These are phyloP conservation scores for Hesperophylax magnus DNA, from an alignment of 1,140 invertebrate genomes.

Conservation along the genomic window DNA sequence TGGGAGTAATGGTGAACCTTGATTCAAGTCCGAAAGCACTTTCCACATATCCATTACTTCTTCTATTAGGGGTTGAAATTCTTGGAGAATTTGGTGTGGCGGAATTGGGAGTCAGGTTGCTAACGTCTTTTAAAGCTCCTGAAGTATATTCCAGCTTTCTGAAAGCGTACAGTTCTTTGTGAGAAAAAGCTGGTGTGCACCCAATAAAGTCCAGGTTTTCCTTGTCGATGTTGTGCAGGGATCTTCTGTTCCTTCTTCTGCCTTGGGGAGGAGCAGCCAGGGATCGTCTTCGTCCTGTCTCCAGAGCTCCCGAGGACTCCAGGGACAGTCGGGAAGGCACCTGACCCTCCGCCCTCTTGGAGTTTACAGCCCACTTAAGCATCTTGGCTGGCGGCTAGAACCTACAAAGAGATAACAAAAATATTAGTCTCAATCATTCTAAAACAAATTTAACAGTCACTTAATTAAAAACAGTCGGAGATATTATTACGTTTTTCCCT, in stretches of 20 bases:
- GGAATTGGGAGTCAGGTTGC: slow-evolving; percentile 53
- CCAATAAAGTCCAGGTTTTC: slow-evolving; percentile 48
- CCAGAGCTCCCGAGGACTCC: slow-evolving; percentile 41
- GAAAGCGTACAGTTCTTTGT: slow-evolving; percentile 44
- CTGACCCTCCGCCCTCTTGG: slow-evolving; percentile 49
- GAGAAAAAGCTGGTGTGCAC: slow-evolving; percentile 44
- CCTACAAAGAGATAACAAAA: slow-evolving; percentile 16
- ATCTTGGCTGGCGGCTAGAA: slow-evolving; percentile 35
- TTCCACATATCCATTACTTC: slow-evolving; percentile 7
- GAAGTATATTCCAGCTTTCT: slow-evolving; percentile 50
- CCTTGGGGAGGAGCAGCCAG: slow-evolving; percentile 36
- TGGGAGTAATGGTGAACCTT: slow-evolving; percentile 35
- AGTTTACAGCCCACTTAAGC: slow-evolving; percentile 55
- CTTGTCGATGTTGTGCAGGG: slow-evolving; percentile 50
- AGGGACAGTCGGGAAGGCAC: slow-evolving; percentile 43
- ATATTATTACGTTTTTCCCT: neutral
- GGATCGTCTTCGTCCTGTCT: slow-evolving; percentile 43
- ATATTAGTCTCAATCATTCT: neutral
- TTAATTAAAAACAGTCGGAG: neutral
- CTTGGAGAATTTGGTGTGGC: slow-evolving; percentile 39
- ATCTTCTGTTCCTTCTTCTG: slow-evolving; percentile 36
- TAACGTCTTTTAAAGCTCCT: slow-evolving; percentile 52
- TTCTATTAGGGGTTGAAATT: slow-evolving; percentile 39
- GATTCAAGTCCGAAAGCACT: slow-evolving; percentile 30
- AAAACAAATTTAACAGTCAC: neutral